Percentiles rank a stretch among this genome's conserved stretches.
Evolutionary conservation across 2,888 invertebrate genomes (phyloP).

Genomic region (Arge pagana): DNA sequence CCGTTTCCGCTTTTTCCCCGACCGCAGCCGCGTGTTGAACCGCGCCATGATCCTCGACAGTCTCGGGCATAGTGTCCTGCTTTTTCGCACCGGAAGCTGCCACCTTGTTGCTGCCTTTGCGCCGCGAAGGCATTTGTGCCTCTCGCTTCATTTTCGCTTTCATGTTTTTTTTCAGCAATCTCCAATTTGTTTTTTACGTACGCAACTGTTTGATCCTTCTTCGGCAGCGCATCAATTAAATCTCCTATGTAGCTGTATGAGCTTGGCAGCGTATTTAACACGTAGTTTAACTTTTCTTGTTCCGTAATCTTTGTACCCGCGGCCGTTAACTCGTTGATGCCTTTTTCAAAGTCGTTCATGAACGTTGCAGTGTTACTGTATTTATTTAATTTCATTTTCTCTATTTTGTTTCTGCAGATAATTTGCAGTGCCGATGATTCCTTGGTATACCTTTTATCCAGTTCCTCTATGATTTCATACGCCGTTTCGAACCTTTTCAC

Average conservation of each 20-base stretch:
- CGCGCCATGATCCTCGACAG: slow-evolving; percentile 16
- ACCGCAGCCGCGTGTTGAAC: slow-evolving; percentile 7
- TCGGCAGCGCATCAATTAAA: slow-evolving; percentile 29
- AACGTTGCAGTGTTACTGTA: slow-evolving; percentile 21
- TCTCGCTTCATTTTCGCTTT: slow-evolving; percentile 6
- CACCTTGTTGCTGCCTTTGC: not conserved
- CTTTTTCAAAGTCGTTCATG: slow-evolving; percentile 31
- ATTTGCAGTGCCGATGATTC: slow-evolving; percentile 28
- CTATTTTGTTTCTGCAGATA: slow-evolving; percentile 26
- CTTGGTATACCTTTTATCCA: slow-evolving; percentile 25
- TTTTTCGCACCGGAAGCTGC: slow-evolving; percentile 24
- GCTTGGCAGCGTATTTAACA: slow-evolving; percentile 30
- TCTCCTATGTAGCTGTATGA: slow-evolving; percentile 32
- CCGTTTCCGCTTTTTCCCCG: slow-evolving; percentile 7
- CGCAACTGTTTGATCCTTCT: slow-evolving; percentile 29
- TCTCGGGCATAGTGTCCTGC: slow-evolving; percentile 26
- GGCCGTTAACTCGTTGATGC: slow-evolving; percentile 28
- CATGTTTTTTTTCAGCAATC: slow-evolving; percentile 9
- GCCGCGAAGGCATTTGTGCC: slow-evolving; percentile 9
- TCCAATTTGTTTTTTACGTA: slow-evolving; percentile 33
- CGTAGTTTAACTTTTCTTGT: slow-evolving; percentile 33
- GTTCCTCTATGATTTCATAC: slow-evolving; percentile 26
- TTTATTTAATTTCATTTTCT: slow-evolving; percentile 27
- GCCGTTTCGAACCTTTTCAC: slow-evolving; percentile 22
- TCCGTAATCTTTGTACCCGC: slow-evolving; percentile 30